phyloP scores from a whole-genome alignment of 37 sponge, comb jelly and placozoan species.

The Amphimedon queenslandica region DNA sequence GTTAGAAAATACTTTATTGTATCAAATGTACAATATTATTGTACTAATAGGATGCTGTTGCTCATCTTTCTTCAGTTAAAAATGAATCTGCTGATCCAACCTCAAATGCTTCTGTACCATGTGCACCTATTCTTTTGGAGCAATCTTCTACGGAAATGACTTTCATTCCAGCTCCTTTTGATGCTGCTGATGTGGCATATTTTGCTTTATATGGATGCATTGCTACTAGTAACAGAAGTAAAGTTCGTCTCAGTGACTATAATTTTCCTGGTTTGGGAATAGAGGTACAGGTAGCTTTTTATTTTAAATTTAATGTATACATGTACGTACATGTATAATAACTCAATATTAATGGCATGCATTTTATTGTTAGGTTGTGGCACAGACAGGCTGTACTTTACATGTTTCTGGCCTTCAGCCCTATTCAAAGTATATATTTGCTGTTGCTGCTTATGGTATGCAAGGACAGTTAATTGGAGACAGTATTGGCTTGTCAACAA shows the following conservation, averaged over 20 bases:
- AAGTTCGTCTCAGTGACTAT: slow-evolving; percentile 82
- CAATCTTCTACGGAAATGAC: neutral
- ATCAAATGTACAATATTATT: neutral
- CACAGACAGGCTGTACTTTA: slow-evolving; percentile 37
- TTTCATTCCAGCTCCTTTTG: slow-evolving; percentile 24
- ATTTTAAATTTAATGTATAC: too few relatives aligned
- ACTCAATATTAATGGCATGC: too few relatives aligned
- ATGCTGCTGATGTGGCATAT: slow-evolving; percentile 52
- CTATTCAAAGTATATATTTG: slow-evolving; percentile 81
- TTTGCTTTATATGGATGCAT: slow-evolving; percentile 78
- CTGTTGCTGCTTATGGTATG: slow-evolving; percentile 66
- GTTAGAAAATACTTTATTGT: too few relatives aligned
- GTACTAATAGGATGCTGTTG: too few relatives aligned
- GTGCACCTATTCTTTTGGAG: too few relatives aligned
- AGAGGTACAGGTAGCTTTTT: too few relatives aligned
- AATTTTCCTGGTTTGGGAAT: slow-evolving; percentile 70
- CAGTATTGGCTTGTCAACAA: slow-evolving; percentile 63
- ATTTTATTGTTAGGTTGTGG: slow-evolving; percentile 69
- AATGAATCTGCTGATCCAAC: too few relatives aligned
- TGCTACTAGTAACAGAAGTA: slow-evolving; percentile 80
- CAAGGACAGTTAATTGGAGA: slow-evolving; percentile 66
- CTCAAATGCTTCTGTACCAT: too few relatives aligned
- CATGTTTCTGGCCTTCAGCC: slow-evolving; percentile 52
- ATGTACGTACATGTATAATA: too few relatives aligned
- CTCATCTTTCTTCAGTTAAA: too few relatives aligned